Percentiles rank a stretch among this genome's conserved stretches.
Conservation (phyloP, 2,113 vertebrate species). For the Prolemur simus region DNA sequence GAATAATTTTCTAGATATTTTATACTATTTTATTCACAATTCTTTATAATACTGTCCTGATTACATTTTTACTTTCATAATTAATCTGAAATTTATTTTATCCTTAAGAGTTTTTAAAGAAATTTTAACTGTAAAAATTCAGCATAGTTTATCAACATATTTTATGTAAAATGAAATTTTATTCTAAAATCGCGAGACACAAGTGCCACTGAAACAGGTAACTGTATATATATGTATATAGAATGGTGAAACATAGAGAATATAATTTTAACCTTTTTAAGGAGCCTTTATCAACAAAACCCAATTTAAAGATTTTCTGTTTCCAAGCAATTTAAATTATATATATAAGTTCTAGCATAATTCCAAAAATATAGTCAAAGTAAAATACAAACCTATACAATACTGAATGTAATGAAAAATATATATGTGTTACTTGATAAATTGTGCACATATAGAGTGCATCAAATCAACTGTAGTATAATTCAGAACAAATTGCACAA, state of each 20-base stretch:
- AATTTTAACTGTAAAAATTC: constrained; percentile 36
- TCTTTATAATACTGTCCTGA: not conserved
- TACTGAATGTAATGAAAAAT: constrained; percentile 82
- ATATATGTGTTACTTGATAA: constrained; percentile 45
- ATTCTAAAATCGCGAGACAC: constrained; percentile 83
- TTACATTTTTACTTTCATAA: not conserved
- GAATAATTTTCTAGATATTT: not conserved
- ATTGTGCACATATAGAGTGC: constrained; percentile 41
- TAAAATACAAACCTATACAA: constrained; percentile 84
- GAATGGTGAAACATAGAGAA: constrained; percentile 80
- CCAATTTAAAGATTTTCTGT: constrained; percentile 80
- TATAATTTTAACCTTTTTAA: constrained; percentile 83
- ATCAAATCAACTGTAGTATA: constrained; percentile 80
- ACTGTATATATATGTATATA: constrained; percentile 79
- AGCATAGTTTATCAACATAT: constrained; percentile 74
- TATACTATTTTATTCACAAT: not conserved
- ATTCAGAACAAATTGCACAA: constrained; percentile 79
- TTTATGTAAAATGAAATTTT: constrained; percentile 83
- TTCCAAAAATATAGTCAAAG: constrained; percentile 81
- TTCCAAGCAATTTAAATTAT: constrained; percentile 83
- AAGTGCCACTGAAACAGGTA: constrained; percentile 80
- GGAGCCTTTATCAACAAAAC: constrained; percentile 81
- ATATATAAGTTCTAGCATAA: constrained; percentile 81
- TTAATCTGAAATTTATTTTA: constrained; percentile 25
- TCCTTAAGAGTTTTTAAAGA: not conserved